Evolutionary conservation across 1,140 invertebrate genomes (phyloP), one percentile per base, ranked within the genome.

Genomic region (Antheraea mylitta): DNA sequence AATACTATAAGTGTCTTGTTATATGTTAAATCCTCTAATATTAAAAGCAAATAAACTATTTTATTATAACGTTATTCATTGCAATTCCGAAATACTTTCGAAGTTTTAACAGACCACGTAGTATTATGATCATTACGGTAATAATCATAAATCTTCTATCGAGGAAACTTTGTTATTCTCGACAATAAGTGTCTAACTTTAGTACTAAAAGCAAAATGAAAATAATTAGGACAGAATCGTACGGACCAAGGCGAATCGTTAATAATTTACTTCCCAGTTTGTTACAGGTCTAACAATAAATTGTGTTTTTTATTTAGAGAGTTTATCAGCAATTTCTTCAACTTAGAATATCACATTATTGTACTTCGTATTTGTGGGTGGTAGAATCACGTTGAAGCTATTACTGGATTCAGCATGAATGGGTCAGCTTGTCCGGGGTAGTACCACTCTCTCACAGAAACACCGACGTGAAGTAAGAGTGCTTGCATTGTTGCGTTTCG

Each of bases 131-230:
- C 45, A 16, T 53, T 16, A n/a, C 45, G 45, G 16, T 53, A 53
- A 53, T 53, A 53, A 53, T 53, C 45, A 53, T 53, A 53, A 53
- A 53, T 53, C 45, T 53, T 53, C 45, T 53, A 53, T 53, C 45
- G 45, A 53, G 45, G 45, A 53, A 53, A 53, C 45, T 53, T 53
- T 53, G 11, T 13, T 53, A 53, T 13, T 53, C 13, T 53, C 45
- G 45, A 6, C 16, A 53, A 53, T n/a, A 53, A 53, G 16, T 53
- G 6, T 53, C 45, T n/a, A 53, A 53, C 45, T 53, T 53, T 13
- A 13, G 45, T 53, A 53, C 45, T 53, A 53, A 53, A 42, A 53
- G 6, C 6, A 16, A 13, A 53, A 53, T 53, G 10, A 13, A 53
- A 53, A 53, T 53, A 53, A 53, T 53, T 53, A 53, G 45, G 45